These are phyloP conservation scores for Platichthys flesus DNA, from an alignment of 2,113 vertebrate species.

Conservation along the genomic window DNA sequence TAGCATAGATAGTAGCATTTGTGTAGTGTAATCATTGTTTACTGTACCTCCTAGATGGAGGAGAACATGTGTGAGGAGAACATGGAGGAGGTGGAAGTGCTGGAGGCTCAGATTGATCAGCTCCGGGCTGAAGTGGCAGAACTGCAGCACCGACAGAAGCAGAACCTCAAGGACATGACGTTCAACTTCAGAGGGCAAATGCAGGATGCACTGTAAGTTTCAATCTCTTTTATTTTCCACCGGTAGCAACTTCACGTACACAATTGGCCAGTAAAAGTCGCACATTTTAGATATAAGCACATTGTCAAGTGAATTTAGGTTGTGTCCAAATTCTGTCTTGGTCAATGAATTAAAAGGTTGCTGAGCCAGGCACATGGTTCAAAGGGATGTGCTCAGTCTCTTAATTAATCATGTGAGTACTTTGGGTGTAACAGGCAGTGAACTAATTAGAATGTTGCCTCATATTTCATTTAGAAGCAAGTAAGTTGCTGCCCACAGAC, in stretches of 20 bases:
- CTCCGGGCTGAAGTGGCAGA: constrained; percentile 83
- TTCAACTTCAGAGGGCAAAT: constrained; percentile 67
- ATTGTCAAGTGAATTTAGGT: too few species aligned
- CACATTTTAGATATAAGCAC: not conserved
- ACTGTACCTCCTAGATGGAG: not conserved
- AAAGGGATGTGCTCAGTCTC: too few species aligned
- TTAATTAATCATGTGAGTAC: too few species aligned
- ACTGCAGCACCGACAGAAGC: constrained; percentile 69
- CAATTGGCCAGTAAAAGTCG: not conserved
- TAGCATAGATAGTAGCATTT: too few species aligned
- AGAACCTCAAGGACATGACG: constrained; percentile 45
- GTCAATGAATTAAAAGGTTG: too few species aligned
- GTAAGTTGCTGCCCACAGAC: too few species aligned
- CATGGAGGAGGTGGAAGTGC: constrained; percentile 58
- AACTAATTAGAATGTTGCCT: too few species aligned
- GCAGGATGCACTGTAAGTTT: constrained; percentile 74
- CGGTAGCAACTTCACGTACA: not conserved
- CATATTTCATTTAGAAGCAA: too few species aligned
- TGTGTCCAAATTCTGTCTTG: too few species aligned
- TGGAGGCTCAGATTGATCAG: constrained; percentile 78
- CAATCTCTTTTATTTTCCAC: not conserved
- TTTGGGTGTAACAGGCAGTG: too few species aligned
- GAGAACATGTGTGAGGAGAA: constrained; percentile 45
- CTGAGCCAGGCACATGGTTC: too few species aligned
- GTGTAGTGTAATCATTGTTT: not conserved